Conservation (phyloP, 2,888 invertebrate species). For the Monopis laevigella region DNA sequence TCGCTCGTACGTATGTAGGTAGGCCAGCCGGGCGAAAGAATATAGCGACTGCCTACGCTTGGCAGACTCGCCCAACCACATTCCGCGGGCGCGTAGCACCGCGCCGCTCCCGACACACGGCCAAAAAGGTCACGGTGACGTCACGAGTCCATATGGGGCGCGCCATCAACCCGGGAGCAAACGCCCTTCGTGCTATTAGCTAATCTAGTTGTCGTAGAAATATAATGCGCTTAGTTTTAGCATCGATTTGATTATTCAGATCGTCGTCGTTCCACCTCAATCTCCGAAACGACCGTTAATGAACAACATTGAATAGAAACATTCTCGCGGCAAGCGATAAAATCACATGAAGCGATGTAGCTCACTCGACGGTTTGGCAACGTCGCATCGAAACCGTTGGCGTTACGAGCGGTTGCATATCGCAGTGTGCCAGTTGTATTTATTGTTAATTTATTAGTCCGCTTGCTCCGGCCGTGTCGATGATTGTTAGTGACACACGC, state of each 20-base stretch:
- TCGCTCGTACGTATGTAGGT: conserved; percentile 54
- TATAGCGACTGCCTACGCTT: conserved; percentile 62
- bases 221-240: no score
- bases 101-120: conserved; percentile 37
- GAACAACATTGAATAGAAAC: no score
- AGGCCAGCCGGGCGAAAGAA: conserved; percentile 57
- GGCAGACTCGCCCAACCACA: conserved; percentile 51
- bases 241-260: no score
- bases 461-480: conserved; percentile 31
- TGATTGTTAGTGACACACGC: conserved; percentile 8
- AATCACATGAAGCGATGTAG: no score
- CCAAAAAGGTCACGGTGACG: conserved; percentile 61
- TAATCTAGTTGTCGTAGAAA: no score
- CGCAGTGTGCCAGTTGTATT: conserved; percentile 33
- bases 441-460: conserved; percentile 29
- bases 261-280: no score
- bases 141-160: conserved; percentile 28
- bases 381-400: conserved; percentile 32
- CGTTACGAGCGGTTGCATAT: conserved; percentile 27
- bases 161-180: no score
- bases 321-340: no score
- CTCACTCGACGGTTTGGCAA: conserved; percentile 38
- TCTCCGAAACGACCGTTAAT: no score
- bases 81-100: conserved; percentile 50
- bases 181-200: no score